phyloP scores from a whole-genome alignment of 2,888 invertebrate genomes.

The Drosophila yooni region DNA sequence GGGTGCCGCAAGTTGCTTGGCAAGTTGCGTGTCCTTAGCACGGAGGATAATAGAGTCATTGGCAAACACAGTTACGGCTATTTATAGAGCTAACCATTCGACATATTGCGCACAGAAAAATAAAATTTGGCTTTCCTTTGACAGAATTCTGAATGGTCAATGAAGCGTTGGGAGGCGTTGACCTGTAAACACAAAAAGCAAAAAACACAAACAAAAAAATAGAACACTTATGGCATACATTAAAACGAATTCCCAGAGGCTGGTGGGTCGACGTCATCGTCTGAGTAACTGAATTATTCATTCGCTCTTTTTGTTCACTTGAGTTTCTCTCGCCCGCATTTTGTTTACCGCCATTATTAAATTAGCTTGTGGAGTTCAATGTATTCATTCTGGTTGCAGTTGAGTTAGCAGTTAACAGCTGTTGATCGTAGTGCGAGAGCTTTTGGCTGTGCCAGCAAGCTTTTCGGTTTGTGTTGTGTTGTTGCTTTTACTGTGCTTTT shows the following conservation, averaged over 20 bases:
- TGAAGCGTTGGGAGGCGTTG: constrained; percentile 66
- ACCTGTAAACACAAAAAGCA: constrained; percentile 49
- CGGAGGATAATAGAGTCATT: constrained; percentile 35
- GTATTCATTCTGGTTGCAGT: constrained; percentile 29
- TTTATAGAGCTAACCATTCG: constrained; percentile 62
- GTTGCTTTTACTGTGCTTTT: constrained; percentile 56
- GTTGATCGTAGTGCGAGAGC: constrained; percentile 50
- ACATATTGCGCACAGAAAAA: constrained; percentile 48
- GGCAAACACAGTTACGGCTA: constrained; percentile 46
- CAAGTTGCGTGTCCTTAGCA: constrained; percentile 57
- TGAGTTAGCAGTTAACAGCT: constrained; percentile 49
- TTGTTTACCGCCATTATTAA: constrained; percentile 29
- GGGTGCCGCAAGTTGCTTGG: constrained; percentile 49
- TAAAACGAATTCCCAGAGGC: constrained; percentile 57
- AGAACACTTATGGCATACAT: constrained; percentile 57
- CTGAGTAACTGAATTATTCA: constrained; percentile 19
- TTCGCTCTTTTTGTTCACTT: constrained; percentile 2
- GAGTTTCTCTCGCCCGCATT: neutral
- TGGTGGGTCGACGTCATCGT: constrained; percentile 1
- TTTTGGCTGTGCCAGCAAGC: constrained; percentile 41
- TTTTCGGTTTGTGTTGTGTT: constrained; percentile 43
- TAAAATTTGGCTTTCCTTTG: constrained; percentile 57
- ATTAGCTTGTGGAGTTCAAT: constrained; percentile 25
- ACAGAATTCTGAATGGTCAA: constrained; percentile 29
- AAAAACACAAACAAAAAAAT: constrained; percentile 38